A percentile compares a stretch with the other conserved stretches of the same genome.
Conservation (phyloP, 2,113 vertebrate species). For the Galeopterus variegatus region DNA sequence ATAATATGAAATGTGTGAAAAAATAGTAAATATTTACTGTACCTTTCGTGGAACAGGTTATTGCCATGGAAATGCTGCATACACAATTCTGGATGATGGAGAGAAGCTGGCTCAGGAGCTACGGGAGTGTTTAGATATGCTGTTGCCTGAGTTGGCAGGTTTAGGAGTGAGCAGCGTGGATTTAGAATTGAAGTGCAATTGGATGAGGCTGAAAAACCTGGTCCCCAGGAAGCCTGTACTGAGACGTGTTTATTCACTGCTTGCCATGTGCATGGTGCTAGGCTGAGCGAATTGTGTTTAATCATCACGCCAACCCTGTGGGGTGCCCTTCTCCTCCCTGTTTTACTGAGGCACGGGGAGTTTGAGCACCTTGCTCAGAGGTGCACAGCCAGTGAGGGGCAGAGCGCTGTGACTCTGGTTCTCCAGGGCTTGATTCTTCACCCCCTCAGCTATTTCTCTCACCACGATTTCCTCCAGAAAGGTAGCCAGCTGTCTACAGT, state of each 20-base stretch:
- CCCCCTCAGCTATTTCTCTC: background rate
- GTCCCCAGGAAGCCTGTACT: background rate
- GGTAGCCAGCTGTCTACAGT: background rate
- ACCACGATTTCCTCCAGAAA: background rate
- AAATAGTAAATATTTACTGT: conserved; percentile 78
- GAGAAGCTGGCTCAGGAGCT: background rate
- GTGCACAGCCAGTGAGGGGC: background rate
- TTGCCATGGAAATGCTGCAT: conserved; percentile 64
- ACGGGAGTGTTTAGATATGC: background rate
- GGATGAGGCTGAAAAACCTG: accelerated
- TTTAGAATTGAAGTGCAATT: accelerated
- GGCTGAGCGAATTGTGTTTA: background rate
- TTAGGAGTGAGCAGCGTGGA: accelerated
- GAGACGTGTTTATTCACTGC: background rate
- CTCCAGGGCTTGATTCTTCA: background rate
- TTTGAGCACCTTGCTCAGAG: background rate
- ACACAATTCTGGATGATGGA: background rate
- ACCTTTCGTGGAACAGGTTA: conserved; percentile 74
- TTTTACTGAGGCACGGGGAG: background rate
- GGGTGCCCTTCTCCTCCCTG: background rate
- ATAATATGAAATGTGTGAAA: conserved; percentile 63
- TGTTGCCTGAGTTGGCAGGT: background rate
- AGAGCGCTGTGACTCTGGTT: background rate
- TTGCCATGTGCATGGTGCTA: accelerated
- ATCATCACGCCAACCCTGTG: background rate